Evolutionary conservation across 1,140 invertebrate species (phyloP).

Genomic region (Acromyrmex heyeri): DNA sequence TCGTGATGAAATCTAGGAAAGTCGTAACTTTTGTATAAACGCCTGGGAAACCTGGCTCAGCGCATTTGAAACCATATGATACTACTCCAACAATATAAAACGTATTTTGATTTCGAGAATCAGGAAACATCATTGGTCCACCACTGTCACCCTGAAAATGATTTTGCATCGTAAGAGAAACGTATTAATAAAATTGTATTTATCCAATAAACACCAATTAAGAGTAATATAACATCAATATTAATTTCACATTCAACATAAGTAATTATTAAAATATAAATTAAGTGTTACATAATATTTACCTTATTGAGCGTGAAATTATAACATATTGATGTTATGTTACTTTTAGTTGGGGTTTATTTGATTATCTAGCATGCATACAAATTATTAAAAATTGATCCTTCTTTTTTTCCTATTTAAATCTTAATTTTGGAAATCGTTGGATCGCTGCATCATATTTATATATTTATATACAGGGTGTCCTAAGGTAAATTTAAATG

Average conservation of each 20-base stretch:
- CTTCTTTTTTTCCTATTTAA: no score
- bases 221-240: background rate
- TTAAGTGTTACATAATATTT: no score
- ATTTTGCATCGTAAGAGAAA: constrained; percentile 28
- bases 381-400: no score
- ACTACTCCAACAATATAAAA: constrained; percentile 91
- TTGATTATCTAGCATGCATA: no score
- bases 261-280: no score
- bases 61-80: constrained; percentile 92
- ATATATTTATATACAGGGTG: no score
- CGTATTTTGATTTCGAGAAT: constrained; percentile 16
- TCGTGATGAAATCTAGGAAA: constrained; percentile 89
- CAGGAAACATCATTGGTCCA: constrained; percentile 91
- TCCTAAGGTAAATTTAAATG: no score
- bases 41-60: constrained; percentile 91
- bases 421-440: background rate
- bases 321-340: no score
- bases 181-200: constrained; percentile 31
- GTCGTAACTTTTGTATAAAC: constrained; percentile 92
- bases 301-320: no score
- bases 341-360: no score
- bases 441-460: background rate
- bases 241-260: no score
- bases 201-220: background rate
- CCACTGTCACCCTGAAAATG: constrained; percentile 91